Percentiles rank a stretch among this genome's conserved stretches.
Conservation (phyloP, 1,140 invertebrate genomes). For the Drusus annulatus region DNA sequence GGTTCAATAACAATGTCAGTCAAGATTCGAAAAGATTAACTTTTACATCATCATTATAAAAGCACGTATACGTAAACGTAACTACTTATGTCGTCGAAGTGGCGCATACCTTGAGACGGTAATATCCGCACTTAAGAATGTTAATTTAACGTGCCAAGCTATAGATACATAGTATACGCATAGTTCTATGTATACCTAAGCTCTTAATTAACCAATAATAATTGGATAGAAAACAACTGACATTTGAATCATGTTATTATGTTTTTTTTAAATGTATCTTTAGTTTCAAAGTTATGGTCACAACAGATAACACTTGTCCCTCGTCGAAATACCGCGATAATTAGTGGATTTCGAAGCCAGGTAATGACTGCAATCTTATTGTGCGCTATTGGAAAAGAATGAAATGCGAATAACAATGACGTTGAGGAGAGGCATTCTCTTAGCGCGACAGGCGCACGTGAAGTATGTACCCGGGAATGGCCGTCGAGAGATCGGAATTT, state of each 20-base stretch:
- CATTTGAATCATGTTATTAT: too few relatives aligned
- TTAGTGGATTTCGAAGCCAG: conserved; percentile 45
- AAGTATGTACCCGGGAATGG: neutral
- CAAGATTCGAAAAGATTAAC: neutral
- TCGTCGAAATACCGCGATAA: conserved; percentile 31
- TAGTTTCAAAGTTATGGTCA: conserved; percentile 17
- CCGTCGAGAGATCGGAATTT: conserved; percentile 6
- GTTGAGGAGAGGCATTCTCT: conserved; percentile 8
- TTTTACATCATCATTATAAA: conserved; percentile 8
- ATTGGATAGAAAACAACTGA: too few relatives aligned
- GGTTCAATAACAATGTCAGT: conserved; percentile 29
- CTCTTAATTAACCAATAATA: too few relatives aligned
- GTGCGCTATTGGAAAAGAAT: conserved; percentile 31
- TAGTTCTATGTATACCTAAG: too few relatives aligned
- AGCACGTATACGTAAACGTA: neutral
- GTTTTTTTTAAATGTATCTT: neutral
- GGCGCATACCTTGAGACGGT: neutral
- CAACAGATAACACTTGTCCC: conserved; percentile 52
- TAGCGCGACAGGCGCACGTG: too few relatives aligned
- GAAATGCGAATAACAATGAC: conserved; percentile 19
- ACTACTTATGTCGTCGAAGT: conserved; percentile 25
- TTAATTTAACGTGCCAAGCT: neutral
- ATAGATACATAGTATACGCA: neutral
- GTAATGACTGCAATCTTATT: conserved; percentile 54
- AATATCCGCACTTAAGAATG: too few relatives aligned